Base-by-base conservation (phyloP, 2,888 invertebrate genomes). In the Scotopteryx bipunctaria region DNA sequence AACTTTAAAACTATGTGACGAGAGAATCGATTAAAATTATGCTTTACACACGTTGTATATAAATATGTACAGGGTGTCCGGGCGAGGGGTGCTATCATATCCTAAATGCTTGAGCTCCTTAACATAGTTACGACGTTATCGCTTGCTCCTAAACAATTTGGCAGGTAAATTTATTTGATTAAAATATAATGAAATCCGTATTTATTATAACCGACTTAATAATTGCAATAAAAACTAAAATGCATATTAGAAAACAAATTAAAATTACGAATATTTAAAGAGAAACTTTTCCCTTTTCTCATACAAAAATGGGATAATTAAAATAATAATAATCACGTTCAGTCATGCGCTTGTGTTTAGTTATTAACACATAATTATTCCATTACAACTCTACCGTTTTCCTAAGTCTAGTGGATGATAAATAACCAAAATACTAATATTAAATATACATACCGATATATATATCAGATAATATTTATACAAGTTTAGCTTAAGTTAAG, bases 401-500 rank as follows among this genome's bases (percentile, higher is more conserved):
- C 90, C 90, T 90, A 90, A 87, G 71, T 86, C 89, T 89, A 89
- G 84, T 86, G 87, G 84, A 86, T 86, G 87, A 85, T 89, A 86
- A 87, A 86, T 86, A 89, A 90, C 87, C 89, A 84, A 90, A 90
- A 89, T 76, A 88, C 89, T 90, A 90, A 90, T 82, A 89, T 89
- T 90, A 89, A 88, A 78, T 86, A 89, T 90, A 90, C 87, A 90
- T 90, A 90, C 85, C 82, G 81, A 87, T 87, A 90, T 87, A 88
- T 88, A 89, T 88, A 88, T 81, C 83, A 86, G 86, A 88, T 54
- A 54, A 48, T 89, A 90, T 89, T 88, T 88, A 89, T 89, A 90
- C 88, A 89, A 89, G 86, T 86, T 64, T 88, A 88, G 88, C 90
- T 89, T 90, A 89, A 89, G 89, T 88, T 89, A 88, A 89, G 87